These are phyloP conservation scores for Drosophila sechellia DNA, from an alignment of 1,140 invertebrate genomes.

Conservation along the genomic window DNA sequence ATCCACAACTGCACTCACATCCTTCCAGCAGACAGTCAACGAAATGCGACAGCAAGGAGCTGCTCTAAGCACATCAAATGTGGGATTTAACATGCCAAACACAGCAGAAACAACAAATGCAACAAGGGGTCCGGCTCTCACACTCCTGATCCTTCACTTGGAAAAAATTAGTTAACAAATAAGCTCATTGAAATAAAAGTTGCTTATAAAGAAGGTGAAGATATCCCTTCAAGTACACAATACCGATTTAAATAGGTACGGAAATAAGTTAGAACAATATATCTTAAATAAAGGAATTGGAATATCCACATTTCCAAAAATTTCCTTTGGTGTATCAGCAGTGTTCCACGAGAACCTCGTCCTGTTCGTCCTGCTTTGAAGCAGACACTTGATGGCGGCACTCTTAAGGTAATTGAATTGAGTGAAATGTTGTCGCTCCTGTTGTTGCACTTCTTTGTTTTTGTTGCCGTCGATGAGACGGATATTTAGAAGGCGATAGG, in stretches of 20 bases:
- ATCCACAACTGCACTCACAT: not conserved
- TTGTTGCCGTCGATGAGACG: slow-evolving; percentile 70
- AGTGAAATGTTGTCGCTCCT: slow-evolving; percentile 78
- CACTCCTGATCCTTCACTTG: slow-evolving; percentile 21
- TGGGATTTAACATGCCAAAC: slow-evolving; percentile 81
- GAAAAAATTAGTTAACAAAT: not conserved
- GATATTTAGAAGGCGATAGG: slow-evolving; percentile 63
- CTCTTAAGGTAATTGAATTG: slow-evolving; percentile 83
- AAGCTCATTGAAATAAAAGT: too few relatives aligned
- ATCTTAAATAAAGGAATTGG: too few relatives aligned
- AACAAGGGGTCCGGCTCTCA: slow-evolving; percentile 12
- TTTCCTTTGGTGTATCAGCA: not conserved
- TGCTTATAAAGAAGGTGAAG: too few relatives aligned
- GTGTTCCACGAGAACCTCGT: slow-evolving; percentile 10
- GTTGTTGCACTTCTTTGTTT: slow-evolving; percentile 38
- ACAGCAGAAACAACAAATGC: slow-evolving; percentile 45
- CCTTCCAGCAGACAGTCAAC: slow-evolving; percentile 31
- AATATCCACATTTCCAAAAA: not conserved
- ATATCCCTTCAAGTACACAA: too few relatives aligned
- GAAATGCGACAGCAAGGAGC: slow-evolving; percentile 41
- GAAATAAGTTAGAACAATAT: too few relatives aligned
- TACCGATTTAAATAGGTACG: too few relatives aligned
- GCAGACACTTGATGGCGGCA: slow-evolving; percentile 79
- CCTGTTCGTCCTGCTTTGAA: slow-evolving; percentile 39
- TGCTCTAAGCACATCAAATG: slow-evolving; percentile 80